A percentile compares a stretch with the other conserved stretches of the same genome.
Conservation (phyloP, 2,113 vertebrate genomes). For the Brachyistius frenatus region DNA sequence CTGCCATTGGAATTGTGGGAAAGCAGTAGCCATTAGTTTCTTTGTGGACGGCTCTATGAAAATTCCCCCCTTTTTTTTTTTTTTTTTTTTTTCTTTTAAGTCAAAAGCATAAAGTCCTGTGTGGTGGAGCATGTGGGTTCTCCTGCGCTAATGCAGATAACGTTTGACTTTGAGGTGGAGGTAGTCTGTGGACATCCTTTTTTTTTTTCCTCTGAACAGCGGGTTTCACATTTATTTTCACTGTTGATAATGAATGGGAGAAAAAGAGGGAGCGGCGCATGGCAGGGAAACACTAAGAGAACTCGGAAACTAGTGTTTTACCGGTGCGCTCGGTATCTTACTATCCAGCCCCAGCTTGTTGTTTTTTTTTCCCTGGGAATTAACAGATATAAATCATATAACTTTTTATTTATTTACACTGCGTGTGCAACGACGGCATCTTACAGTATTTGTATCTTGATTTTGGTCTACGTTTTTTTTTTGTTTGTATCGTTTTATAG, state of each 20-base stretch:
- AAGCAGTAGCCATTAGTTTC: conserved; percentile 79
- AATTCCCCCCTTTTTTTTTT: conserved; percentile 14
- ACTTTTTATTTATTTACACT: conserved; percentile 6
- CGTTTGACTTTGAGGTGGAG: conserved; percentile 48
- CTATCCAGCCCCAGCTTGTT: neutral
- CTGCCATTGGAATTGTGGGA: conserved; percentile 81
- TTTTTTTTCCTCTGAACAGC: conserved; percentile 24
- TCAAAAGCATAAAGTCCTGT: conserved; percentile 38
- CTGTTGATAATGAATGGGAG: conserved; percentile 26
- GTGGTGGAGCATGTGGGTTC: conserved; percentile 18
- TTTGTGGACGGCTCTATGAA: conserved; percentile 44
- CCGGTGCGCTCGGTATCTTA: neutral
- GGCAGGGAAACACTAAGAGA: neutral
- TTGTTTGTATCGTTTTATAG: neutral
- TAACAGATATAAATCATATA: neutral
- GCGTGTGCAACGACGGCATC: conserved; percentile 1
- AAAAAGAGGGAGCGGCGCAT: neutral
- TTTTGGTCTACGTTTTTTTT: neutral
- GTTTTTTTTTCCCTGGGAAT: neutral
- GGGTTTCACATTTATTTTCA: conserved; percentile 35
- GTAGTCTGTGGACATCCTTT: conserved; percentile 33
- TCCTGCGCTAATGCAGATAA: conserved; percentile 46
- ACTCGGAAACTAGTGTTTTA: too few species aligned
- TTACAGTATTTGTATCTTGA: neutral
- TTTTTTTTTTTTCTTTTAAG: conserved; percentile 18